A percentile compares a stretch with the other conserved stretches of the same genome.
Conservation (phyloP, 1,140 invertebrate genomes). For the Drosophila subobscura region DNA sequence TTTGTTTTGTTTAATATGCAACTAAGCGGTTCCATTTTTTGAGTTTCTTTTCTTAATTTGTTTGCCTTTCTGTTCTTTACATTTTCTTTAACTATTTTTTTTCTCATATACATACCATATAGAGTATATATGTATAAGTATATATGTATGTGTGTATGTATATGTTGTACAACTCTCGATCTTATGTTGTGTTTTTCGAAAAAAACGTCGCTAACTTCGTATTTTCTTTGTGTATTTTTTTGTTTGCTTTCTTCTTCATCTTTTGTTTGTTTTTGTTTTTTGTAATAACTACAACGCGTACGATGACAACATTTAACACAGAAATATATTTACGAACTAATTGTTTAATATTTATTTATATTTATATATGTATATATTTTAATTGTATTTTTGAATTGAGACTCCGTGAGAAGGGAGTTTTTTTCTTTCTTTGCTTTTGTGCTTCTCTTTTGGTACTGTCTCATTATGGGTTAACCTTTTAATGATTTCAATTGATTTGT, state of each 20-base stretch:
- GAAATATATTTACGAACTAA: constrained; percentile 82
- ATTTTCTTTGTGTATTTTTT: constrained; percentile 11
- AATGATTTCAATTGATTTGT: too few relatives aligned
- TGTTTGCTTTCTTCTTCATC: constrained; percentile 6
- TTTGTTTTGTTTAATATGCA: constrained; percentile 31
- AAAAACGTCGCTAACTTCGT: constrained; percentile 26
- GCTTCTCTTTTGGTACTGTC: not conserved
- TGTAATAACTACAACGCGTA: constrained; percentile 83
- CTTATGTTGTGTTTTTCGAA: constrained; percentile 35
- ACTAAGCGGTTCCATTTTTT: constrained; percentile 46
- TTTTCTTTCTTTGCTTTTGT: not conserved
- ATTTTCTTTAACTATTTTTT: constrained; percentile 64
- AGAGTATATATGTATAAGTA: constrained; percentile 28
- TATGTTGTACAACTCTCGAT: constrained; percentile 68
- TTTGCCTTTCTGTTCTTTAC: constrained; percentile 48
- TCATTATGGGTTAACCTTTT: too few relatives aligned
- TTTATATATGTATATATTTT: constrained; percentile 43
- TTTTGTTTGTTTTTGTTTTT: constrained; percentile 18
- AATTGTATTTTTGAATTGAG: constrained; percentile 21
- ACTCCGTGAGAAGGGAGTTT: too few relatives aligned
- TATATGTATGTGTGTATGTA: constrained; percentile 31
- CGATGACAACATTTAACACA: constrained; percentile 83
- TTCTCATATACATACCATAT: constrained; percentile 46
- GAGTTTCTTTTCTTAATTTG: constrained; percentile 40
- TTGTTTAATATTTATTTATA: constrained; percentile 48